Base-by-base conservation (phyloP, 2,113 vertebrate genomes). In the Dunckerocampus dactyliophorus region DNA sequence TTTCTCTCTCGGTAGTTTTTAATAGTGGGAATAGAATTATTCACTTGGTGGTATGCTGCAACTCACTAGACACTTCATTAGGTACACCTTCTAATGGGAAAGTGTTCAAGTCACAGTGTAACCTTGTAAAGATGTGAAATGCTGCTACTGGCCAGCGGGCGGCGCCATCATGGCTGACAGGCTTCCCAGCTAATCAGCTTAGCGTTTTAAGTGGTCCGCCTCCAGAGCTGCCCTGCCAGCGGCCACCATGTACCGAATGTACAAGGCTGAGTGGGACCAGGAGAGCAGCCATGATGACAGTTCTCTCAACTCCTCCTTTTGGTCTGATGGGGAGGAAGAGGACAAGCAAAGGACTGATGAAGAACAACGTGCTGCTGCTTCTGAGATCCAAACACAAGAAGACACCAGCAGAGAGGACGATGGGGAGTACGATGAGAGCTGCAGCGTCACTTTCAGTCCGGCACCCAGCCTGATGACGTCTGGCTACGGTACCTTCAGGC, bases 271-370 rank as follows among this genome's bases (percentile, higher is more conserved):
- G 57, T 63, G 60, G 56, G 79, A 86, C 2, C 45, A 65, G 6
- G 76, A 65, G 0, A 72, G 67, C 28, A 68, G 78, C 0, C 72
- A 77, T 0, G 77, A 82, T 15, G 63, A 62, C 7, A 52, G 47
- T 19, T 88, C 84, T 21, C 71, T 83, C 7, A 60, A 34, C 52
- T 89, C 87, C 1, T 87, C 88, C 12, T 89, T 91, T 55, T 90
- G 87, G 87, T 88, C 86, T 10, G 87, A 89, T 31, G 72, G 45
- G 6, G 61, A 76, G n/a, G 69, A 71, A 22, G 65, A 74, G 47
- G 20, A 34, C 15, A 65, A 75, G 22, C 57, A 8, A 65, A 19
- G 16, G 24, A 8, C 13, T 20, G 5, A 34, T 0, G 56, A 71
- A 15, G 51, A 65, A 22, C 39, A 62, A 1, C 39, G 39, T 16